Conservation (phyloP, 2,113 vertebrate species). For the Loxodonta africana region DNA sequence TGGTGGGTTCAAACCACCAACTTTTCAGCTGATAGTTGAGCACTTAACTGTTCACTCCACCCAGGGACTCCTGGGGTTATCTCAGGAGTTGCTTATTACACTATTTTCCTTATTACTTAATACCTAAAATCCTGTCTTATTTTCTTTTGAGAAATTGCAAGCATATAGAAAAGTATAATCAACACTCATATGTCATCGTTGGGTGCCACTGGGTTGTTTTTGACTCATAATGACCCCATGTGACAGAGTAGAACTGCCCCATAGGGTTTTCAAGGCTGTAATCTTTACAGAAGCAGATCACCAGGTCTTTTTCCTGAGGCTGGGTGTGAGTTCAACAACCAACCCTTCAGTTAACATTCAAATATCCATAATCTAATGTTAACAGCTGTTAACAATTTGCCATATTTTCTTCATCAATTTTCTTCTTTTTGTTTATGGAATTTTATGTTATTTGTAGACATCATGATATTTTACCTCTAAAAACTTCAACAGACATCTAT, state of each 20-base stretch:
- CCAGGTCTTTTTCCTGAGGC: no score
- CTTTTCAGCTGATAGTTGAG: no score
- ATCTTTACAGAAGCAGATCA: no score
- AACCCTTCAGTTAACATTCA: neutral
- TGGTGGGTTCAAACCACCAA: neutral
- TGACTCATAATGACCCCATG: neutral
- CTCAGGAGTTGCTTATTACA: neutral
- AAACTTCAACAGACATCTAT: neutral
- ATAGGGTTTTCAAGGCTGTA: no score
- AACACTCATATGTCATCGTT: neutral
- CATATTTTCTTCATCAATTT: neutral
- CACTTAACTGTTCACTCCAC: neutral
- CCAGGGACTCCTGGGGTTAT: neutral
- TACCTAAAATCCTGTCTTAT: neutral
- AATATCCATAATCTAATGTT: neutral
- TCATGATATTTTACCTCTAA: neutral
- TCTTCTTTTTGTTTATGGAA: neutral
- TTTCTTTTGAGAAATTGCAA: neutral
- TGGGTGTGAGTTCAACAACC: no score
- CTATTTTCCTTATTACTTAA: constrained; percentile 21
- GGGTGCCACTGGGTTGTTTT: neutral
- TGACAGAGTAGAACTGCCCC: no score
- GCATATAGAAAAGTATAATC: neutral
- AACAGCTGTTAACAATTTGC: neutral
- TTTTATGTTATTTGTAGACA: neutral